phyloP scores from a whole-genome alignment of 2,888 invertebrate species.

The Lasioglossum malachurum region DNA sequence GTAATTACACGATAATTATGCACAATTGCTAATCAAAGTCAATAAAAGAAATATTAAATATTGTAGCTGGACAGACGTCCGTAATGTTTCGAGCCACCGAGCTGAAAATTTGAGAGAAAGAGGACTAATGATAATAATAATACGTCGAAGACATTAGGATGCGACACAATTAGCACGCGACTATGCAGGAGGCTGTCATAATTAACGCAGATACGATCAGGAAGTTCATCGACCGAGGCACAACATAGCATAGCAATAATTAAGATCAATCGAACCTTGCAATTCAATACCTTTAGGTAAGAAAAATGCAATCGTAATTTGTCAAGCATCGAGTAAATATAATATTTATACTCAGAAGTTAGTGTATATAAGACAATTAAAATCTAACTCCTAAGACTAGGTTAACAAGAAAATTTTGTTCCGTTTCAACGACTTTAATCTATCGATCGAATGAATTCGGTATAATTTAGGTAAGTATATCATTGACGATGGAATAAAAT shows the following conservation, averaged over 20 bases:
- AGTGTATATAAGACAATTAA: neutral
- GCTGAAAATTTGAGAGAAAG: neutral
- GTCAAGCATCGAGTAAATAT: neutral
- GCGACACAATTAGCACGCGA: neutral
- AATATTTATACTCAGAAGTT: neutral
- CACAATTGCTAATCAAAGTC: too few species aligned
- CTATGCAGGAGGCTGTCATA: neutral
- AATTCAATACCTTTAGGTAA: neutral
- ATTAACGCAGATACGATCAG: neutral
- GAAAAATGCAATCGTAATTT: neutral
- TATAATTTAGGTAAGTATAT: neutral
- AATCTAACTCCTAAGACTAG: neutral
- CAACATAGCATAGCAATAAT: neutral
- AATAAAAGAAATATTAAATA: neutral
- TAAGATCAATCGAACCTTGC: neutral
- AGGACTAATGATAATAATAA: too few species aligned
- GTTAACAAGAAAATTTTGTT: neutral
- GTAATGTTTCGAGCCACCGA: neutral
- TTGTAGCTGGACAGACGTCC: neutral
- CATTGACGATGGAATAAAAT: neutral
- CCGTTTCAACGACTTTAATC: neutral
- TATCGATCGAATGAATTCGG: neutral
- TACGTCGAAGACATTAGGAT: neutral
- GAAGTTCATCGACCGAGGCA: neutral
- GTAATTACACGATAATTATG: too few species aligned